phyloP scores from a whole-genome alignment of 1,140 invertebrate species.

The Musca vetustissima region DNA sequence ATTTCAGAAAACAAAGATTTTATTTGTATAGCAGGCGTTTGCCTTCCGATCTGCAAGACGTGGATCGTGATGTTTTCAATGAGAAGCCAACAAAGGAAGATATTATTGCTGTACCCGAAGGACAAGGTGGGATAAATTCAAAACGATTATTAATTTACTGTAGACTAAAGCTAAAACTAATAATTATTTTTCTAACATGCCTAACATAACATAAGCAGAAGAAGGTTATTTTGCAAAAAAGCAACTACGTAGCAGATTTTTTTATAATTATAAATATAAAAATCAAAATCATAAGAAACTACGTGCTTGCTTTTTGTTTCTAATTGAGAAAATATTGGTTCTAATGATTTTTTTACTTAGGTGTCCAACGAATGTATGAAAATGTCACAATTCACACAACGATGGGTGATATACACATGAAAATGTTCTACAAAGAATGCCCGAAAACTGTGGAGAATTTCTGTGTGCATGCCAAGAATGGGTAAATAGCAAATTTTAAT shows the following conservation, averaged over 20 bases:
- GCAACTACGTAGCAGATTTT: too few species aligned
- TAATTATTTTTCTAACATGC: conserved; percentile 32
- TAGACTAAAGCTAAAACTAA: too few species aligned
- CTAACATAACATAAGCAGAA: conserved; percentile 44
- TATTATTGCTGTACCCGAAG: conserved; percentile 94
- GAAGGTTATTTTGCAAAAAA: conserved; percentile 32
- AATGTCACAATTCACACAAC: conserved; percentile 92
- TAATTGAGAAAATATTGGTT: too few species aligned
- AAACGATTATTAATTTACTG: background rate
- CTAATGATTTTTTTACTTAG: conserved; percentile 42
- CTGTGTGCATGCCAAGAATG: conserved; percentile 93
- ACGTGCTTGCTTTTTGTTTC: too few species aligned
- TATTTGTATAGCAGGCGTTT: conserved; percentile 89
- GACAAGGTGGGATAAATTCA: conserved; percentile 60
- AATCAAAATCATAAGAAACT: too few species aligned
- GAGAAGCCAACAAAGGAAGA: conserved; percentile 99
- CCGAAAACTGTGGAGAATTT: conserved; percentile 98
- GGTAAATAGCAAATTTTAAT: conserved; percentile 49
- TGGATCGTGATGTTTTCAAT: conserved; percentile 95
- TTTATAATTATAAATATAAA: too few species aligned
- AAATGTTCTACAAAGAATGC: conserved; percentile 91
- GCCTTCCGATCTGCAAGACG: conserved; percentile 85
- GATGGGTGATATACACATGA: conserved; percentile 91
- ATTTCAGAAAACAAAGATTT: conserved; percentile 65
- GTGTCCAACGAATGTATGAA: conserved; percentile 79